phyloP scores from a whole-genome alignment of 2,888 invertebrate species.

The Rhagonycha lutea region DNA sequence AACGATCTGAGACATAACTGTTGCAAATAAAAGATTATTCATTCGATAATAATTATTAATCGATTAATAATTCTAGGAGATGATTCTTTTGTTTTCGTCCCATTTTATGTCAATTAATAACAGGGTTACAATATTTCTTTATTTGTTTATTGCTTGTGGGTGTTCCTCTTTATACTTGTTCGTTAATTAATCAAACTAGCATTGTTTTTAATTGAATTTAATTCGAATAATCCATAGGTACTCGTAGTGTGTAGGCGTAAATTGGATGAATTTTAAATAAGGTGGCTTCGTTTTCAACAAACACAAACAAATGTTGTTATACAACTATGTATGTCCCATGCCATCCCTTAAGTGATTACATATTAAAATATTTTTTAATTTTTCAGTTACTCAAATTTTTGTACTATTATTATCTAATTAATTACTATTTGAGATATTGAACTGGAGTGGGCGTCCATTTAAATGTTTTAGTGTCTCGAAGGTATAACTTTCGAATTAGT shows the following conservation, averaged over 20 bases:
- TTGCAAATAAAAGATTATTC: background rate
- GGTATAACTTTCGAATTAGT: background rate
- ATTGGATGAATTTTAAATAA: background rate
- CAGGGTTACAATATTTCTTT: background rate
- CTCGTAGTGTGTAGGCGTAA: background rate
- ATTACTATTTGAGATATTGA: background rate
- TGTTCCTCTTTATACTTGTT: background rate
- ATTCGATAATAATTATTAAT: background rate
- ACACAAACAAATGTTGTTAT: background rate
- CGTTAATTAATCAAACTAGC: background rate
- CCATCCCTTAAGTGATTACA: background rate
- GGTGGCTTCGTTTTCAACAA: background rate
- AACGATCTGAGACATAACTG: background rate
- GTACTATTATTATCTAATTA: background rate
- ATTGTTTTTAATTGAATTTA: background rate
- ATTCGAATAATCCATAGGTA: background rate
- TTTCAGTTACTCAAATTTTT: background rate
- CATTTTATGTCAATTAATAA: background rate
- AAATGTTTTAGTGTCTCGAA: background rate
- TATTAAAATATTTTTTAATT: background rate
- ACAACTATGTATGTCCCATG: background rate
- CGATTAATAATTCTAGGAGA: background rate
- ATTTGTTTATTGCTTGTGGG: background rate
- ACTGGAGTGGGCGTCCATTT: background rate
- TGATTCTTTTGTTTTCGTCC: background rate